Evolutionary conservation across 1,140 invertebrate species (phyloP).

Genomic region (Oscheius sp.): DNA sequence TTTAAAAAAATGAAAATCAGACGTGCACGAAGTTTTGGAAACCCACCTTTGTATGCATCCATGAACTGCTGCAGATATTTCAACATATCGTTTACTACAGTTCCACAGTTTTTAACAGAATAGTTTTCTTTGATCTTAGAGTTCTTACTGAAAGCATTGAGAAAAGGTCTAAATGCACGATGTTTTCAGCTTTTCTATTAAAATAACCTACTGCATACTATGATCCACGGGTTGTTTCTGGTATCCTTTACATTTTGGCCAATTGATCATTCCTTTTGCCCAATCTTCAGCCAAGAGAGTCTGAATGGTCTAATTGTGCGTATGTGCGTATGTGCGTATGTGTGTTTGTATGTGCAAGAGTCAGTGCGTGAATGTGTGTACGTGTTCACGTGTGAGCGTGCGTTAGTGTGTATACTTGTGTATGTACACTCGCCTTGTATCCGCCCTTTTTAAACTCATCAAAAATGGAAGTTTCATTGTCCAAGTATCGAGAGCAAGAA

Average conservation of each 20-base stretch:
- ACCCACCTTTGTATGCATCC: constrained; percentile 14
- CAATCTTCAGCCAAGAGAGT: constrained; percentile 35
- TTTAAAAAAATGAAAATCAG: too few relatives aligned
- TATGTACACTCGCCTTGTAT: background rate
- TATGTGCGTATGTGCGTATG: too few relatives aligned
- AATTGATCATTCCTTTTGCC: constrained; percentile 29
- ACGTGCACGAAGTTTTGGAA: too few relatives aligned
- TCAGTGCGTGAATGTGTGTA: too few relatives aligned
- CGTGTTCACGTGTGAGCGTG: too few relatives aligned
- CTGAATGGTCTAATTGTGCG: background rate
- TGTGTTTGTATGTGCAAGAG: too few relatives aligned
- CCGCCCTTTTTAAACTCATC: constrained; percentile 15
- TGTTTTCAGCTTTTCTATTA: background rate
- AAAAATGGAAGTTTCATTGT: constrained; percentile 20
- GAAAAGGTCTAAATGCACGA: constrained; percentile 1
- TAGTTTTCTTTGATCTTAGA: background rate
- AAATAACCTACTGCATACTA: constrained; percentile 29
- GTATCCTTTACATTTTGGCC: constrained; percentile 37
- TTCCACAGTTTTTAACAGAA: constrained; percentile 5
- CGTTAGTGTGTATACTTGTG: background rate
- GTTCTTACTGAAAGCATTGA: constrained; percentile 7
- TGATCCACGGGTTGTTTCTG: constrained; percentile 28
- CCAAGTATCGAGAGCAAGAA: constrained; percentile 5
- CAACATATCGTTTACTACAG: background rate
- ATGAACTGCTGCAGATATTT: constrained; percentile 29